Percentiles rank a stretch among this genome's conserved stretches.
Evolutionary conservation across 2,797 vertebrate species (phyloP).

Genomic region (Momotus momota): DNA sequence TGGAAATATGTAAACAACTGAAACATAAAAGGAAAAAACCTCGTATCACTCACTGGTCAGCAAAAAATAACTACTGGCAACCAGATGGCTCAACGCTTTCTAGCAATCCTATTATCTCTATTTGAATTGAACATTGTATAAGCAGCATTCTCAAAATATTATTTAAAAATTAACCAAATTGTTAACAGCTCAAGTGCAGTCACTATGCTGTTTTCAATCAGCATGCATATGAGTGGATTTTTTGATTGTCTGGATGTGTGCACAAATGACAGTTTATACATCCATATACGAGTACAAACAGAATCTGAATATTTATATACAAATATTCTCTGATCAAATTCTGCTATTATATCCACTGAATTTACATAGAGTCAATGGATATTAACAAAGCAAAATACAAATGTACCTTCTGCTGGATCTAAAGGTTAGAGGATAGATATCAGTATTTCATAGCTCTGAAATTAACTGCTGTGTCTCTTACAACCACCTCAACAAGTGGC

Average conservation of each 20-base stretch:
- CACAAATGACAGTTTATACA: neutral
- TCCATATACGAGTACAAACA: neutral
- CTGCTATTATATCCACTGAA: neutral
- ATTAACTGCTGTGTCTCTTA: neutral
- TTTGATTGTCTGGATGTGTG: neutral
- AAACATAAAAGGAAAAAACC: neutral
- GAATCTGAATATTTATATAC: neutral
- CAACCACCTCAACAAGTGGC: neutral
- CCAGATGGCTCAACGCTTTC: fast-evolving
- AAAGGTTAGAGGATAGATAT: neutral
- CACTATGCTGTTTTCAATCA: neutral
- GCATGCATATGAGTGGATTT: neutral
- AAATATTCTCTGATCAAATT: neutral
- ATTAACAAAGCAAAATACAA: neutral
- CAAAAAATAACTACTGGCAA: neutral
- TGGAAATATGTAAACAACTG: neutral
- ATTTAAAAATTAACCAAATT: neutral
- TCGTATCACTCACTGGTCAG: neutral
- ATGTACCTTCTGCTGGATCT: neutral
- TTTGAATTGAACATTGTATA: neutral
- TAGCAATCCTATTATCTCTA: neutral
- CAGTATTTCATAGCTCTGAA: constrained; percentile 1
- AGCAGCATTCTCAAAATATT: neutral
- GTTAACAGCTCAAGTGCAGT: neutral
- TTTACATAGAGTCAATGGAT: neutral